phyloP scores from a whole-genome alignment of 2,888 invertebrate genomes.

The Acanthococcus lagerstroemiae region DNA sequence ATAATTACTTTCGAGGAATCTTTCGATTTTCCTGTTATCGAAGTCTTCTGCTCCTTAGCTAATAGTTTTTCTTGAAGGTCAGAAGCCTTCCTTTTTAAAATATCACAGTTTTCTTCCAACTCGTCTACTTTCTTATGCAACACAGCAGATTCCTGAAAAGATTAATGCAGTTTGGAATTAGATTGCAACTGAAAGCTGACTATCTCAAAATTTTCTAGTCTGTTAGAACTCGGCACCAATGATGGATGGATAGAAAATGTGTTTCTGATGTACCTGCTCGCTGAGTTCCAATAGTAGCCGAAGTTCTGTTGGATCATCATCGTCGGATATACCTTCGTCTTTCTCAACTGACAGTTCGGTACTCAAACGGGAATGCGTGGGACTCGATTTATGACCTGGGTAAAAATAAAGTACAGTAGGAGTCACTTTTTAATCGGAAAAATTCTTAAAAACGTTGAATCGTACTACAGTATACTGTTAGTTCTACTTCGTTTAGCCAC shows the following conservation, averaged over 20 bases:
- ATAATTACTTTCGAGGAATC: constrained; percentile 9
- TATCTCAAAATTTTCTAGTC: too few species aligned
- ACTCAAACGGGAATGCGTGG: constrained; percentile 50
- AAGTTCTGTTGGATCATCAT: constrained; percentile 73
- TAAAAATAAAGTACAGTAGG: neutral
- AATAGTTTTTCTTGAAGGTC: constrained; percentile 64
- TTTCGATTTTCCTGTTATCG: neutral
- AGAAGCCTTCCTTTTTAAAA: constrained; percentile 60
- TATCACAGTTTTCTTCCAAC: constrained; percentile 67
- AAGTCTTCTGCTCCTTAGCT: constrained; percentile 39
- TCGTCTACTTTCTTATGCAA: constrained; percentile 74
- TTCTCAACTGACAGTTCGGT: constrained; percentile 58
- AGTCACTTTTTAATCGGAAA: too few species aligned
- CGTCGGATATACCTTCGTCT: constrained; percentile 62
- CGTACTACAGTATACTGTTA: too few species aligned
- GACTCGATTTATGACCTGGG: constrained; percentile 56
- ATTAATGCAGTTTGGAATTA: neutral
- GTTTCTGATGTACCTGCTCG: constrained; percentile 57
- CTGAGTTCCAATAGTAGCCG: constrained; percentile 76
- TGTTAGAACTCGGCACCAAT: too few species aligned
- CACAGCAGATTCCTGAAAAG: constrained; percentile 62
- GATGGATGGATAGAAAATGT: too few species aligned
- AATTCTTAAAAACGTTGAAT: too few species aligned
- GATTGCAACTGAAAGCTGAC: too few species aligned
- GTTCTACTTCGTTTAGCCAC: too few species aligned